phyloP scores from a whole-genome alignment of 2,113 vertebrate genomes.

The Peromyscus polionotus region DNA sequence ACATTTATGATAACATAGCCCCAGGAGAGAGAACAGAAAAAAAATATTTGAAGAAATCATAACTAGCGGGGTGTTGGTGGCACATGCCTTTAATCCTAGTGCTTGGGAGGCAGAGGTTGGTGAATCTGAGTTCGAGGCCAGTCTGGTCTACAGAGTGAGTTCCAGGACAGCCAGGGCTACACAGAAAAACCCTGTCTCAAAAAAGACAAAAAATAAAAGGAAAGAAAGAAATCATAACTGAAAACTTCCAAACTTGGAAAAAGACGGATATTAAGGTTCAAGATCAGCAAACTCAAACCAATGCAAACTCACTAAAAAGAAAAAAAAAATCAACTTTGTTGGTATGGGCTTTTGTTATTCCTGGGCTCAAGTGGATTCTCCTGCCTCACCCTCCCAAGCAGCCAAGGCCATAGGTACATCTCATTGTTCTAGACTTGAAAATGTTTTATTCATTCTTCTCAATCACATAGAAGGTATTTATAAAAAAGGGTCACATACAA shows the following conservation, averaged over 20 bases:
- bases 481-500: not conserved
- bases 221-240: not conserved
- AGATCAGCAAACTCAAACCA: not conserved
- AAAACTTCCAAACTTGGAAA: slow-evolving; percentile 3
- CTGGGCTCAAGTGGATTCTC: not conserved
- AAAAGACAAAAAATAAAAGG: no score
- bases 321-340: not conserved
- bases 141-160: no score
- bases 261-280: not conserved
- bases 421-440: not conserved
- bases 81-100: no score
- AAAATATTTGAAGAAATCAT: slow-evolving; percentile 25
- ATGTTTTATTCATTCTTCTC: slow-evolving; percentile 11
- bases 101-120: no score
- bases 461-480: slow-evolving; percentile 10
- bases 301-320: not conserved
- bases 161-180: no score
- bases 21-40: not conserved
- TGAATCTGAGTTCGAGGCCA: no score
- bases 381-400: no score
- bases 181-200: no score
- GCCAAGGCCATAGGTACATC: not conserved
- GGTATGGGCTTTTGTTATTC: not conserved
- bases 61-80: no score
- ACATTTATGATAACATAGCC: not conserved